Conservation (phyloP, 2,888 invertebrate genomes). For the Mystacides longicornis region DNA sequence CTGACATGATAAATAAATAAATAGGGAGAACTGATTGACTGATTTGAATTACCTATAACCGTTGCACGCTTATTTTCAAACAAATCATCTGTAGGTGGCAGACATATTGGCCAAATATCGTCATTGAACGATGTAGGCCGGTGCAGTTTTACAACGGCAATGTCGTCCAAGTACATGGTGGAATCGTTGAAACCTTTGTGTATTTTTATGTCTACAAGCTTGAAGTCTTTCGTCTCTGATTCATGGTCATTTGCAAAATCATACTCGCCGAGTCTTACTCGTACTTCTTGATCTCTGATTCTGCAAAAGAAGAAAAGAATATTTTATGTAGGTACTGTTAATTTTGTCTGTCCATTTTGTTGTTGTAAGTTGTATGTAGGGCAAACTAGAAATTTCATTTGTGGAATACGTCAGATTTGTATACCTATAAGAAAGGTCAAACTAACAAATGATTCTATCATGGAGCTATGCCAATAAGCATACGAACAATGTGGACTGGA, state of each 20-base stretch:
- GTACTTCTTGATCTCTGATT: conserved; percentile 45
- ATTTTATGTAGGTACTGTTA: too few relatives aligned
- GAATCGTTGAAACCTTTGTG: conserved; percentile 61
- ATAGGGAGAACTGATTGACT: too few relatives aligned
- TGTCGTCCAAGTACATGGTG: conserved; percentile 64
- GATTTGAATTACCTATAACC: conserved; percentile 56
- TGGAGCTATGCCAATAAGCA: too few relatives aligned
- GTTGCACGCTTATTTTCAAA: conserved; percentile 56
- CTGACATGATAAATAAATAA: too few relatives aligned
- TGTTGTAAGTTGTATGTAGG: too few relatives aligned
- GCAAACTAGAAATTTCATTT: too few relatives aligned
- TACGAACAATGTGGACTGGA: too few relatives aligned
- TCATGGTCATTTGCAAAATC: conserved; percentile 62
- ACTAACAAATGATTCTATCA: too few relatives aligned
- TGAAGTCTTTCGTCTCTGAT: conserved; percentile 62
- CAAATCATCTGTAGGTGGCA: conserved; percentile 58
- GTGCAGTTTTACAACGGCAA: conserved; percentile 64
- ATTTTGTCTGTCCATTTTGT: too few relatives aligned
- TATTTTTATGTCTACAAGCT: conserved; percentile 55
- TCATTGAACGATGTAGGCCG: conserved; percentile 62
- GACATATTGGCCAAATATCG: conserved; percentile 79
- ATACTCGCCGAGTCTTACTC: conserved; percentile 74
- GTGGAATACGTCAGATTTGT: too few relatives aligned
- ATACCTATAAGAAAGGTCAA: too few relatives aligned
- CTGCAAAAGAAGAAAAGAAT: neutral